A percentile compares a stretch with the other conserved stretches of the same genome.
Evolutionary conservation across 2,113 vertebrate species (phyloP).

Genomic region (Aegotheles bennettii): DNA sequence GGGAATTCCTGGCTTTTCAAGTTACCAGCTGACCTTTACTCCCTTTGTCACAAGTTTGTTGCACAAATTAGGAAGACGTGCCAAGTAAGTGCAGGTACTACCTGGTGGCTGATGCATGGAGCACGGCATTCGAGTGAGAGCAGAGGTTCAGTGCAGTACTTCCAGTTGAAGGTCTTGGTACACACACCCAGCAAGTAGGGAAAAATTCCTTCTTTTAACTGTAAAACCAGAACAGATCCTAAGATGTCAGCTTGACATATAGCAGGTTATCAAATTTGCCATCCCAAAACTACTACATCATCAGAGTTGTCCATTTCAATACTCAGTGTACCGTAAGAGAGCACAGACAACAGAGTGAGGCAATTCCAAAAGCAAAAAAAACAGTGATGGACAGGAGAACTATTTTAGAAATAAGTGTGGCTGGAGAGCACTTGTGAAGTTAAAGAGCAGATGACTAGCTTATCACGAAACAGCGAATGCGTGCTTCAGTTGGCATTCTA

Average conservation of each 20-base stretch:
- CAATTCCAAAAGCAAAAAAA: background rate
- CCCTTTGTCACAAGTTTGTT: background rate
- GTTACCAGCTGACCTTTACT: background rate
- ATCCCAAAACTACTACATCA: background rate
- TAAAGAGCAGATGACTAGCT: background rate
- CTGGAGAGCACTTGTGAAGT: background rate
- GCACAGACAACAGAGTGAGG: background rate
- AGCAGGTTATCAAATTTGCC: background rate
- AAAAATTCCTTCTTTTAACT: background rate
- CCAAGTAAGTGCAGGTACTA: background rate
- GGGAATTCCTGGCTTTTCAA: background rate
- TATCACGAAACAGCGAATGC: background rate
- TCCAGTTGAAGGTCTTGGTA: background rate
- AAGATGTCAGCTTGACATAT: background rate
- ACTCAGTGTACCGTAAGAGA: background rate
- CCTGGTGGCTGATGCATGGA: background rate
- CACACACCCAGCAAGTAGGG: background rate
- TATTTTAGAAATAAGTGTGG: background rate
- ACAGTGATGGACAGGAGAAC: background rate
- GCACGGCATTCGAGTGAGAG: background rate
- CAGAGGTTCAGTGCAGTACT: background rate
- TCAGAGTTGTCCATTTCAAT: fast-evolving
- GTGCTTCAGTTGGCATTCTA: background rate
- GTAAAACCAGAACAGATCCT: background rate
- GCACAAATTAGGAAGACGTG: fast-evolving